Evolutionary conservation across 92 coral and sea anemone genomes (phyloP), one percentile per base, ranked within the genome.

Genomic region (Phenganax marumi): DNA sequence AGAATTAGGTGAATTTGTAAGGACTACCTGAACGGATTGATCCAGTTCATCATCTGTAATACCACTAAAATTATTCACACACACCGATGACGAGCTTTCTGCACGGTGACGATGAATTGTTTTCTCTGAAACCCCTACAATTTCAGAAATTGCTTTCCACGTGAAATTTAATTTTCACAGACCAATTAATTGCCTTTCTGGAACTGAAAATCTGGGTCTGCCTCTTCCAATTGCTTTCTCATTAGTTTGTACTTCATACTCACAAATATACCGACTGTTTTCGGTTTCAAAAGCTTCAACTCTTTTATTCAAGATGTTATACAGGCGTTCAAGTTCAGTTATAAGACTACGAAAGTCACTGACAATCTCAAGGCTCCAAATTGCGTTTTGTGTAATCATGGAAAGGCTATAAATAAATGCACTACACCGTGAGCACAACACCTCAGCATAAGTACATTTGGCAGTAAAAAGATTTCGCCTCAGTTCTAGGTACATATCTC

Each of bases 111-210:
- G 79, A 39, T 69, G 54, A 13, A 87, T 50, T 64, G 87, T 87
- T 83, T 58, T 86, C 83, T 76, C 84, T 22, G 90, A 87, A 60
- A 87, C 87, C 0, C 90, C 84, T 47, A 87, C 73, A 84, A 87
- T 83, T 55, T 82, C 73, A 10, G 87, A 65, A 11, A 86, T 82
- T 8, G 86, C 83, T n/a, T 39, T 68, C 87, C 89, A 86, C 25
- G 89, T 81, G 56, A 87, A 82, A 17, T 85, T 82, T 46, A 87
- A 73, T 11, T 83, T 82, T 8, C 90, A 4, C 43, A 33, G 43
- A 33, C 43, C 43, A 33, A 33, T 33, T 33, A 33, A 33, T 33
- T 33, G 43, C 43, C 43, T 33, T 33, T 33, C 43, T 33, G 43
- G 43, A 33, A 33, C 43, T 33, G 5, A 33, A 33, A 33, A 33